These are phyloP conservation scores for Lasioglossum morio DNA, from an alignment of 2,888 invertebrate genomes.

Conservation along the genomic window DNA sequence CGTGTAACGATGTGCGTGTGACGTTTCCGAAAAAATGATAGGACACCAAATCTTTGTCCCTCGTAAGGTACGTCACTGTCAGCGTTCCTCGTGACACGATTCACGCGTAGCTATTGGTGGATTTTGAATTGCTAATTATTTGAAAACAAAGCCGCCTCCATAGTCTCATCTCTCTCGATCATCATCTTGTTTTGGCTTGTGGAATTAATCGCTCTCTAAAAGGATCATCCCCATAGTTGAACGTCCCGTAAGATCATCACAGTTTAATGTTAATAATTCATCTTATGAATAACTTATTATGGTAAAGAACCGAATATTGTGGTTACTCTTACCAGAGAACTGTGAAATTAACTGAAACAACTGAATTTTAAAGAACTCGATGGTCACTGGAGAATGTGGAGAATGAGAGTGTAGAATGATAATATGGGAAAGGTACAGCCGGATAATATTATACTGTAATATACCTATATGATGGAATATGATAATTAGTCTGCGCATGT, in stretches of 20 bases:
- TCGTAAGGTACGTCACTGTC: background rate
- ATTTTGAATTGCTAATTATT: background rate
- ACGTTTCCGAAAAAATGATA: background rate
- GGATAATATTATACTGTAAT: too few relatives aligned
- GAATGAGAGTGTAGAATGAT: too few relatives aligned
- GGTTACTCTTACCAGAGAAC: too few relatives aligned
- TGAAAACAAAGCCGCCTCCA: background rate
- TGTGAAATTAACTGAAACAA: too few relatives aligned
- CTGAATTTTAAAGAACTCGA: too few relatives aligned
- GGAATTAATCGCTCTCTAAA: background rate
- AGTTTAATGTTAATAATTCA: background rate
- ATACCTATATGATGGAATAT: too few relatives aligned
- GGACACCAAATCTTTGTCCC: background rate
- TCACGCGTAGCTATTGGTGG: background rate
- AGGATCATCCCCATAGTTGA: background rate
- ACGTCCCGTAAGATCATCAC: background rate
- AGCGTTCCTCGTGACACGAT: background rate
- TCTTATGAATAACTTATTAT: background rate
- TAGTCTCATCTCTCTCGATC: background rate
- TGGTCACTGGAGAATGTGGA: too few relatives aligned
- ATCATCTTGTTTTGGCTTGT: constrained; percentile 2
- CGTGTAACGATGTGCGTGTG: background rate
- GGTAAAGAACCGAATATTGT: background rate
- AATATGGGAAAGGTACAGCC: too few relatives aligned
- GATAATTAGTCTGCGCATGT: too few relatives aligned